These are phyloP conservation scores for Labeo catla DNA, from an alignment of 2,113 vertebrate genomes.

Conservation along the genomic window DNA sequence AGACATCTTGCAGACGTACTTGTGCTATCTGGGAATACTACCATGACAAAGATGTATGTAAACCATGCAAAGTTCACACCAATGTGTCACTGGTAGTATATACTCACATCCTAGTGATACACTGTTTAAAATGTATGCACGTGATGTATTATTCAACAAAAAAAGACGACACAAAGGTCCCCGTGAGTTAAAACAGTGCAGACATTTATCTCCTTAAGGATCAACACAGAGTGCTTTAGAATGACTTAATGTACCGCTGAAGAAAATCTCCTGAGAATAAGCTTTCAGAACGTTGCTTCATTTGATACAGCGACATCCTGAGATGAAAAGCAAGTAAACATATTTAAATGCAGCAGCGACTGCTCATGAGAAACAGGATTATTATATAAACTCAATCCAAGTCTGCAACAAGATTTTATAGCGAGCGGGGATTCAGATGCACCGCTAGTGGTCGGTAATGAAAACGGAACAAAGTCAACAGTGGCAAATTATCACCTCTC, in stretches of 20 bases:
- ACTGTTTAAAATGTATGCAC: conserved; percentile 64
- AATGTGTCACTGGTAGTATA: neutral
- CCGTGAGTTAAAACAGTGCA: conserved; percentile 50
- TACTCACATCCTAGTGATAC: conserved; percentile 54
- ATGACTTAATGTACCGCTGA: conserved; percentile 31
- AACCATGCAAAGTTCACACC: neutral
- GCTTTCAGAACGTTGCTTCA: conserved; percentile 16
- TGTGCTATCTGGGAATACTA: too few species aligned
- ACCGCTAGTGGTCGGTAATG: conserved; percentile 26
- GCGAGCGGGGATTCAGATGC: conserved; percentile 11
- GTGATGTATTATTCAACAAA: conserved; percentile 69
- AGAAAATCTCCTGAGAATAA: conserved; percentile 16
- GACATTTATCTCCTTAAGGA: conserved; percentile 69
- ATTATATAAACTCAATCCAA: conserved; percentile 34
- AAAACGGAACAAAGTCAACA: conserved; percentile 31
- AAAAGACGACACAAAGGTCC: conserved; percentile 52
- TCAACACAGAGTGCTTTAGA: conserved; percentile 27
- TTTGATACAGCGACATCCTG: conserved; percentile 27
- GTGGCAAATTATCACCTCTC: conserved; percentile 27
- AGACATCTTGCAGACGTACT: too few species aligned
- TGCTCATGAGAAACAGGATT: conserved; percentile 39
- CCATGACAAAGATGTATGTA: neutral
- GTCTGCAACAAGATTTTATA: conserved; percentile 7
- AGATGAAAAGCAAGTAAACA: conserved; percentile 23
- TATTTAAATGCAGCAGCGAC: neutral